Percentiles rank a stretch among this genome's conserved stretches.
These are phyloP conservation scores for Lasiurus borealis DNA, from an alignment of 2,113 vertebrate genomes.

Conservation along the genomic window DNA sequence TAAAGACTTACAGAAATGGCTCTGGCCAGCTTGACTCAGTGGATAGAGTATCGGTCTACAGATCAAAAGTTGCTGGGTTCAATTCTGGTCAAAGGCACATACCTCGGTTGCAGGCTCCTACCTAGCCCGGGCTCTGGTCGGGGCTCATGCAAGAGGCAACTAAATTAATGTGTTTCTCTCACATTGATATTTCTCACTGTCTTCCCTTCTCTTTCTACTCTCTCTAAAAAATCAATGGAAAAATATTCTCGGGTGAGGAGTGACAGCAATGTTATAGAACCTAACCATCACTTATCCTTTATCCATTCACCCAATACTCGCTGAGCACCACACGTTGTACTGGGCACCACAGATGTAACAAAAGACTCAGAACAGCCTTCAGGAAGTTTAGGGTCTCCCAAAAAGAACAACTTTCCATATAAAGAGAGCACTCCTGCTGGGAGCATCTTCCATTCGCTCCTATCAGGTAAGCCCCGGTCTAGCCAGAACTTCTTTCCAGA, in stretches of 20 bases:
- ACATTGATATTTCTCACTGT: too few relatives aligned
- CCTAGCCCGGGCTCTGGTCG: too few relatives aligned
- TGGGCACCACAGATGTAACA: background rate
- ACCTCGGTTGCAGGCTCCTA: too few relatives aligned
- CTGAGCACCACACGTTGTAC: background rate
- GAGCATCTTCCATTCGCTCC: background rate
- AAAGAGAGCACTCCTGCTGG: background rate
- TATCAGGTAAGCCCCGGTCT: background rate
- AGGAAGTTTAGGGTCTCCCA: background rate
- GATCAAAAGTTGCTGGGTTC: too few relatives aligned
- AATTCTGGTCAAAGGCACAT: too few relatives aligned
- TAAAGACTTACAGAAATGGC: background rate
- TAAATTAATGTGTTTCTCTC: too few relatives aligned
- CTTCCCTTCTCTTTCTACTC: too few relatives aligned
- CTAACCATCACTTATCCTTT: background rate
- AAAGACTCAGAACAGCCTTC: background rate
- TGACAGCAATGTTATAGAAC: background rate
- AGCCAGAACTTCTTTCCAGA: background rate
- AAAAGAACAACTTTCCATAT: background rate
- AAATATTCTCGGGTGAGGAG: too few relatives aligned
- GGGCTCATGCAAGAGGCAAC: too few relatives aligned
- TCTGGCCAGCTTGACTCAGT: too few relatives aligned
- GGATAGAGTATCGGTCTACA: too few relatives aligned
- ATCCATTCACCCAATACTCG: background rate
- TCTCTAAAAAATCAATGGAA: too few relatives aligned